Evolutionary conservation across 2,113 vertebrate genomes (phyloP).

Genomic region (Vireo altiloquus): DNA sequence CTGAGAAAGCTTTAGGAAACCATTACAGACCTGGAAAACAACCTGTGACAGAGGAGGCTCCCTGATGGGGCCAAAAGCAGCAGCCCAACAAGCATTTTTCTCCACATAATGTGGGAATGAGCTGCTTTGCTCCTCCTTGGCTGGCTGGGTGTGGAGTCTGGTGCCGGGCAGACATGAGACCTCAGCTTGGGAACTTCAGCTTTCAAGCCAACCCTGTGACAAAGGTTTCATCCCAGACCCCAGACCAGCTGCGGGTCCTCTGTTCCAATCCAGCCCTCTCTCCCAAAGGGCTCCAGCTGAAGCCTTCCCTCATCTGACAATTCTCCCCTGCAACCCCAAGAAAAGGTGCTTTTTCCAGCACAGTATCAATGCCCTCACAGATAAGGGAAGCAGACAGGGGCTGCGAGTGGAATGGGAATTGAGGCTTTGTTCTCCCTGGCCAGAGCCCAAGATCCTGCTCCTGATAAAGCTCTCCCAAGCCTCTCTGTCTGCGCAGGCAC

Average conservation of each 20-base stretch:
- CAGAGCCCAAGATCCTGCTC: slow-evolving; percentile 19
- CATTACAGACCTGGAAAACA: slow-evolving; percentile 35
- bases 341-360: not conserved
- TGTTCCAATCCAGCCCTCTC: not conserved
- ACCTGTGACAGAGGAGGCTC: not conserved
- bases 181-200: not conserved
- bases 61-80: not conserved
- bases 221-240: not conserved
- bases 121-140: not conserved
- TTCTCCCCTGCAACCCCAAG: not conserved
- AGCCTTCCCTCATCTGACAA: not conserved
- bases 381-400: not conserved
- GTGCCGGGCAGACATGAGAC: accelerated
- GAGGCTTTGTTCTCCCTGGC: slow-evolving; percentile 15
- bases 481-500: not conserved
- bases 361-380: not conserved
- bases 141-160: accelerated
- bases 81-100: not conserved
- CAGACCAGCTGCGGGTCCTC: accelerated
- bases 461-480: not conserved
- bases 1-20: not conserved
- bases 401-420: not conserved
- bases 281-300: not conserved
- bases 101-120: not conserved
- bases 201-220: not conserved